Percentiles rank a stretch among this genome's conserved stretches.
Conservation (phyloP, 2,797 vertebrate genomes). For the Gastrophryne carolinensis region DNA sequence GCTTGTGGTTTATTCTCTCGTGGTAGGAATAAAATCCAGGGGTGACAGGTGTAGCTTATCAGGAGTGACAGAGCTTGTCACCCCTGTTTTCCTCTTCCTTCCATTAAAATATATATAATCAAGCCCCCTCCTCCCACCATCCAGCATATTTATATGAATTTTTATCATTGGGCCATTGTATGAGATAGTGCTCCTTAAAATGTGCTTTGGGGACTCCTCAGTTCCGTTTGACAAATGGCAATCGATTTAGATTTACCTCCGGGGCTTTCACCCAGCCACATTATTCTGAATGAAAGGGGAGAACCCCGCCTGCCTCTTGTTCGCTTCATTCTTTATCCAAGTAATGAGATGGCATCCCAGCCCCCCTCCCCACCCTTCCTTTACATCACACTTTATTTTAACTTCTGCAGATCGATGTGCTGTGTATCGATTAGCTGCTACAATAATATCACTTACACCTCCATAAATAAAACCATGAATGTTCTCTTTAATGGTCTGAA, state of each 20-base stretch:
- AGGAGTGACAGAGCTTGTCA: no score
- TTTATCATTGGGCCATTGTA: no score
- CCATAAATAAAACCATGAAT: slow-evolving; percentile 14
- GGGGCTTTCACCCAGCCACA: slow-evolving; percentile 21
- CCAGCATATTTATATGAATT: no score
- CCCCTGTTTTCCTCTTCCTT: no score
- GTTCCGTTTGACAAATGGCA: slow-evolving; percentile 50
- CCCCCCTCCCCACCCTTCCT: slow-evolving; percentile 28
- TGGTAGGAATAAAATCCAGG: no score
- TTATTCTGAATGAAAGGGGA: slow-evolving; percentile 34
- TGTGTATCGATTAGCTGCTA: slow-evolving; percentile 59
- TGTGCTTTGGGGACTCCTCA: slow-evolving; percentile 46
- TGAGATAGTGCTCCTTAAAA: no score
- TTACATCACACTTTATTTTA: slow-evolving; percentile 50
- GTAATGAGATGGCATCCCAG: slow-evolving; percentile 29
- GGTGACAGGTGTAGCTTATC: no score
- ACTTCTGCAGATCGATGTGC: slow-evolving; percentile 53
- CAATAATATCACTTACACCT: slow-evolving; percentile 48
- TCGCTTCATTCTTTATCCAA: slow-evolving; percentile 42
- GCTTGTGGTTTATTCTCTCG: no score
- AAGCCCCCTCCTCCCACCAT: no score
- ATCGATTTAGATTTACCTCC: slow-evolving; percentile 46
- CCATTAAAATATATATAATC: no score
- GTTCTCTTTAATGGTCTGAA: neutral
- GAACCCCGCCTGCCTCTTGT: neutral